A percentile compares a stretch with the other conserved stretches of the same genome.
Evolutionary conservation across 1,140 invertebrate genomes (phyloP).

Genomic region (Stenopsyche tienmushanensis): DNA sequence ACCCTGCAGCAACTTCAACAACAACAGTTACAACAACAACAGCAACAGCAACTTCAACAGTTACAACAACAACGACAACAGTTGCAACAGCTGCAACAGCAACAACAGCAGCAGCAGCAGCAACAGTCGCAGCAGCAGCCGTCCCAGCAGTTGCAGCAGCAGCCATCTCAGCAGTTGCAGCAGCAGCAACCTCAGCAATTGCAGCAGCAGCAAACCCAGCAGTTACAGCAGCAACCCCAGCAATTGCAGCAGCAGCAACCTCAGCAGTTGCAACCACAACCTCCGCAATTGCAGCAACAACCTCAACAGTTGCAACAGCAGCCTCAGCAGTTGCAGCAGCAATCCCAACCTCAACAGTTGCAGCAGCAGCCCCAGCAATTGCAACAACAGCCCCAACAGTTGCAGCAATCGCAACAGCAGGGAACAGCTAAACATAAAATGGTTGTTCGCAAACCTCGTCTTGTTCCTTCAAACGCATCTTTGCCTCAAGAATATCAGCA

Average conservation of each 20-base stretch:
- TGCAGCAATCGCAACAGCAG: slow-evolving; percentile 20
- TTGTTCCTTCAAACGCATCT: slow-evolving; percentile 17
- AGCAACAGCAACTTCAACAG: slow-evolving; percentile 47
- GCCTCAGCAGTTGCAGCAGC: slow-evolving; percentile 50
- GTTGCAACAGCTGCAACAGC: slow-evolving; percentile 49
- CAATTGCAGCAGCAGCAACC: slow-evolving; percentile 51
- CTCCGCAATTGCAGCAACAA: slow-evolving; percentile 52
- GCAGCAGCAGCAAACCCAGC: slow-evolving; percentile 52
- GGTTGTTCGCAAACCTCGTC: slow-evolving; percentile 28
- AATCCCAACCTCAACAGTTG: slow-evolving; percentile 38
- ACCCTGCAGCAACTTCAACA: slow-evolving; percentile 48
- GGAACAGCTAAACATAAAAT: slow-evolving; percentile 43
- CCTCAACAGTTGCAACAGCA: slow-evolving; percentile 50
- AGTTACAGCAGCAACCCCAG: slow-evolving; percentile 51
- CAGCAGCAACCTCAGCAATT: slow-evolving; percentile 46
- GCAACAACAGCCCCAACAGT: slow-evolving; percentile 8
- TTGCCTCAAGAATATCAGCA: slow-evolving; percentile 30
- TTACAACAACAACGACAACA: slow-evolving; percentile 44
- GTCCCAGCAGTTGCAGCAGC: slow-evolving; percentile 47
- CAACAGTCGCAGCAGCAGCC: slow-evolving; percentile 46
- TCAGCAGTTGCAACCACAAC: slow-evolving; percentile 45
- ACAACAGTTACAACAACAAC: slow-evolving; percentile 49
- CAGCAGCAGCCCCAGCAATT: slow-evolving; percentile 11
- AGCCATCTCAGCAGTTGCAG: slow-evolving; percentile 44
- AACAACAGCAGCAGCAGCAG: slow-evolving; percentile 47